A percentile compares a stretch with the other conserved stretches of the same genome.
Conservation (phyloP, 2,113 vertebrate species). For the Aegotheles bennettii region DNA sequence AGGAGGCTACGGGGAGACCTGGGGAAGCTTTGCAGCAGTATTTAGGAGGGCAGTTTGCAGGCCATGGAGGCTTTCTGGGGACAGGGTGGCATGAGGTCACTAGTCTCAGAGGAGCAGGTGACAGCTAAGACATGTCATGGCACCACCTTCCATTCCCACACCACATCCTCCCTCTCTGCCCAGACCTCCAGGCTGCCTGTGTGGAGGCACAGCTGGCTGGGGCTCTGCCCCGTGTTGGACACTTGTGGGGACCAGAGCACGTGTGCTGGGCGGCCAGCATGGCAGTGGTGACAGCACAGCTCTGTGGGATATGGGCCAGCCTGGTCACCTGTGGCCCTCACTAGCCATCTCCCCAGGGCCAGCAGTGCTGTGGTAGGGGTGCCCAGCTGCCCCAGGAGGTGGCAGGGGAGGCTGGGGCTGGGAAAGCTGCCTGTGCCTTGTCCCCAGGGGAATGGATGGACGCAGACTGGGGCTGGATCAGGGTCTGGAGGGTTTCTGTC, state of each 20-base stretch:
- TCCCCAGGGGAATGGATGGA: not conserved
- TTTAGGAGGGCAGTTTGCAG: not conserved
- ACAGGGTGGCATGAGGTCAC: not conserved
- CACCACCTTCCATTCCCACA: not conserved
- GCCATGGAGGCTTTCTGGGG: not conserved
- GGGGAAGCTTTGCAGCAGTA: not conserved
- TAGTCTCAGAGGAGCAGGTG: not conserved
- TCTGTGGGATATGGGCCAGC: not conserved
- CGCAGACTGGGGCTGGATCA: not conserved
- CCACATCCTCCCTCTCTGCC: accelerated
- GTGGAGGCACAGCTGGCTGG: not conserved
- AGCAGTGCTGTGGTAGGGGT: not conserved
- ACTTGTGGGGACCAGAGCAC: no score
- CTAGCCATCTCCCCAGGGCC: not conserved
- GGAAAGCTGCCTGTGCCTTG: not conserved
- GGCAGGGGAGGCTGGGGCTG: not conserved
- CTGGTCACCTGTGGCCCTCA: accelerated
- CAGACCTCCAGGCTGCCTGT: accelerated
- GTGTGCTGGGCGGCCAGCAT: not conserved
- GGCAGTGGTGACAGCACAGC: accelerated
- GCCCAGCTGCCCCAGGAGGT: not conserved
- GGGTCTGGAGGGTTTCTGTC: accelerated
- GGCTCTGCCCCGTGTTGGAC: not conserved
- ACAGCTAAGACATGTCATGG: not conserved
- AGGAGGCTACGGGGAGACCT: no score